Base-by-base conservation (phyloP, 2,888 invertebrate species). In the Agrotis exclamationis region DNA sequence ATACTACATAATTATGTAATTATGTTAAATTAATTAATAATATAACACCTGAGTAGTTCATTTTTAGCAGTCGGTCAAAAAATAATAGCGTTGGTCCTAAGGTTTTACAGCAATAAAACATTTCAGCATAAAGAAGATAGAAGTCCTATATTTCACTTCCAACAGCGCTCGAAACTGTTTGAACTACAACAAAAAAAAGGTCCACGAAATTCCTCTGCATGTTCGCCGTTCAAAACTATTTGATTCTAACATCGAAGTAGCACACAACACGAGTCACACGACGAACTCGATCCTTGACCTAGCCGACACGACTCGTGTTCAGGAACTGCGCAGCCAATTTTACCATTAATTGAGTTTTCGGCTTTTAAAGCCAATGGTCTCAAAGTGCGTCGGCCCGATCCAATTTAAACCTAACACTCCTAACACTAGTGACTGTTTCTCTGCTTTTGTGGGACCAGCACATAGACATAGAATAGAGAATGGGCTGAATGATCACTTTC, bases 321-420 rank as follows among this genome's bases (percentile, higher is more conserved):
- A n/a, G 71, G 47, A 74, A 77, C 78, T 66, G 67, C 51, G 73
- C 76, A 76, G 72, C 84, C 86, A 86, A 88, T 88, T 88, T 85
- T 45, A 76, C 71, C 85, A 79, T 84, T 88, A 90, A 92, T 91
- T 89, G 89, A 88, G 87, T 91, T 91, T 88, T 86, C 82, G 83
- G 87, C 88, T 87, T 88, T 87, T 78, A 86, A 86, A 84, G 84
- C 74, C 76, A 74, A 84, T 82, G 76, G 75, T 74, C 72, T 60
- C 69, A 67, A 70, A 79, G 64, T 58, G 62, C 65, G 78, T 22
- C 65, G 60, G 70, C 77, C 76, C 65, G 60, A 69, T 78, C 76
- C 76, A 86, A 85, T 82, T 88, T 79, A 83, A 85, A 87, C 79
- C 70, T 74, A 77, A 67, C 72, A 69, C 63, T 75, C n/a, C 33